phyloP scores from a whole-genome alignment of 2,888 invertebrate genomes.

The Pinctada fucata region DNA sequence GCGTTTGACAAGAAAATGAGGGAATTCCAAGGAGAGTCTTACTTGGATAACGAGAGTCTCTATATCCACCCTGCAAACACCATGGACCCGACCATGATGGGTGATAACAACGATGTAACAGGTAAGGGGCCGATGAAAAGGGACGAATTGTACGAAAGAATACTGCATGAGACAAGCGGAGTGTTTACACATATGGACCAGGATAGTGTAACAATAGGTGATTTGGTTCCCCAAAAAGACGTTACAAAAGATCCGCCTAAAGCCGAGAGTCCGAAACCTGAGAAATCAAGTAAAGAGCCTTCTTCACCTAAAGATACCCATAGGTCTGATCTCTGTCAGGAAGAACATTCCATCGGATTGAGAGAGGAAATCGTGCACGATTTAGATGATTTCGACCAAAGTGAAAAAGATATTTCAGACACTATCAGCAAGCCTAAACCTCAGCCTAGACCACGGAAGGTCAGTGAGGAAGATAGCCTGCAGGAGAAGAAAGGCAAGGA shows the following conservation, averaged over 20 bases:
- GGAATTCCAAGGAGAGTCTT: conserved; percentile 23
- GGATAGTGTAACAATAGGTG: conserved; percentile 39
- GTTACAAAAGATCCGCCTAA: conserved; percentile 3
- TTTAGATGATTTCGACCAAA: conserved; percentile 30
- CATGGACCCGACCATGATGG: conserved; percentile 55
- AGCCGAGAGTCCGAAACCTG: conserved; percentile 3
- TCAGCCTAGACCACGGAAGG: conserved; percentile 24
- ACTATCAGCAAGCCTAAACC: conserved; percentile 27
- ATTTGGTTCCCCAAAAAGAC: conserved; percentile 22
- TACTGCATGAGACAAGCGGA: conserved; percentile 60
- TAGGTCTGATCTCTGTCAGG: not conserved
- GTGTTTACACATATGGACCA: conserved; percentile 53
- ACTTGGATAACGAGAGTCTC: conserved; percentile 31
- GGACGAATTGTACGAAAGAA: conserved; percentile 64
- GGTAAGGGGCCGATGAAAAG: conserved; percentile 46
- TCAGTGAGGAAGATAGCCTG: conserved; percentile 12
- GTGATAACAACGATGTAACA: conserved; percentile 43
- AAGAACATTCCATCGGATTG: conserved; percentile 23
- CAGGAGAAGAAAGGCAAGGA: conserved; percentile 17
- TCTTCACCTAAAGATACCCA: not conserved
- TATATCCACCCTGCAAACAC: conserved; percentile 24
- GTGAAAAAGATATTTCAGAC: conserved; percentile 28
- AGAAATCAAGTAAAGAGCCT: not conserved
- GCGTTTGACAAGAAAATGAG: conserved; percentile 19
- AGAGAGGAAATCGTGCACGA: conserved; percentile 33